phyloP scores from a whole-genome alignment of 2,888 invertebrate genomes.

The Melieria omissa region DNA sequence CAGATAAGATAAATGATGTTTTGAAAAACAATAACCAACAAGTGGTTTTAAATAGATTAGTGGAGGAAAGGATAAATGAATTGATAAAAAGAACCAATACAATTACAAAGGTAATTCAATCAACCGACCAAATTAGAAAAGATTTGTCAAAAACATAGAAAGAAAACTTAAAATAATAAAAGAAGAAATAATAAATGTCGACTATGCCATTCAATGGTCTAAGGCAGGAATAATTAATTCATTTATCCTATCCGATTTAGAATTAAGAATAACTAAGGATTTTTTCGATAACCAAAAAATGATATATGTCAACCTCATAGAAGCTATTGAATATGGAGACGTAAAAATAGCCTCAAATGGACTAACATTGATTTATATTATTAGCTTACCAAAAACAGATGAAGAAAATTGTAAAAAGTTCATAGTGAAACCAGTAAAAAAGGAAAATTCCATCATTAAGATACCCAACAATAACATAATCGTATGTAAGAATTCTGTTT shows the following conservation, averaged over 20 bases:
- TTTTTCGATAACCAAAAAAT: constrained; percentile 18
- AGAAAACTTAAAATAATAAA: constrained; percentile 13
- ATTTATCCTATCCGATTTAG: constrained; percentile 7
- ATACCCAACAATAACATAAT: constrained; percentile 5
- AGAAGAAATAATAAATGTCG: constrained; percentile 16
- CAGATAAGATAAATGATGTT: no score
- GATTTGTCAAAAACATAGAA: neutral
- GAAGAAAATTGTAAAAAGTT: constrained; percentile 8
- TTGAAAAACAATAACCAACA: no score
- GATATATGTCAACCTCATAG: constrained; percentile 7
- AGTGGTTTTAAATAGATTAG: no score
- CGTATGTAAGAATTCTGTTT: constrained; percentile 10
- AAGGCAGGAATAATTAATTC: constrained; percentile 10
- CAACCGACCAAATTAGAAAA: neutral
- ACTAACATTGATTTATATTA: constrained; percentile 10
- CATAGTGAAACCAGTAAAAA: constrained; percentile 9
- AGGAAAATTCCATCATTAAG: neutral
- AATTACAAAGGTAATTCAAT: constrained; percentile 5
- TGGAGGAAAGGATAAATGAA: no score
- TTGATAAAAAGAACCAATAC: no score
- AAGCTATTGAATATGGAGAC: constrained; percentile 13
- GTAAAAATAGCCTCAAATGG: constrained; percentile 13
- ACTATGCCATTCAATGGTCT: constrained; percentile 18
- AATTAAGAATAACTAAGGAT: constrained; percentile 12
- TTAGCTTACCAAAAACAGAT: constrained; percentile 9